Conservation (phyloP, 2,113 vertebrate genomes). For the Platysteira castanea region DNA sequence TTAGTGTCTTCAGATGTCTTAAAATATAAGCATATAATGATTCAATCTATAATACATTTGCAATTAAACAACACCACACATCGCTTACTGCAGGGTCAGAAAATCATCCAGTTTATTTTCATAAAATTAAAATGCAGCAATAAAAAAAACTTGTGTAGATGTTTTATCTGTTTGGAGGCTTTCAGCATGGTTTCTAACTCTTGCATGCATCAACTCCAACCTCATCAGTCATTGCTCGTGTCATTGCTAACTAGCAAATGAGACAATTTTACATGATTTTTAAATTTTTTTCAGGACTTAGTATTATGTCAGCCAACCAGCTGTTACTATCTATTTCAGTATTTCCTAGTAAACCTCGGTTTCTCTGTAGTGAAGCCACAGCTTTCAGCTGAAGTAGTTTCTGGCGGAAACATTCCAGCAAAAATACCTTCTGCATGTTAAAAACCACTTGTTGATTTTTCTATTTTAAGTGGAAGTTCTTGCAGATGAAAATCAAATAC, state of each 20-base stretch:
- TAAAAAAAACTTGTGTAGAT: neutral
- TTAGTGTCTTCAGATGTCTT: neutral
- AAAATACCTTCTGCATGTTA: neutral
- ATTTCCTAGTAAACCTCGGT: neutral
- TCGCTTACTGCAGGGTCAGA: neutral
- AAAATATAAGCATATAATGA: neutral
- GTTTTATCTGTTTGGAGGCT: neutral
- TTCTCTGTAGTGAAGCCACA: neutral
- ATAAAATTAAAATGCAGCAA: neutral
- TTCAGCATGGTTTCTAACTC: neutral
- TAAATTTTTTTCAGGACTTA: neutral
- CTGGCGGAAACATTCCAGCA: neutral
- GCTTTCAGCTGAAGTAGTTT: neutral
- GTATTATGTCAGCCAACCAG: neutral
- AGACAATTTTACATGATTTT: neutral
- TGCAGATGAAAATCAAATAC: neutral
- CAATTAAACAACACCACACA: neutral
- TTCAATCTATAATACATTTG: neutral
- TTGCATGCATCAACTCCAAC: neutral
- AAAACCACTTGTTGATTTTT: neutral
- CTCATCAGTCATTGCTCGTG: neutral
- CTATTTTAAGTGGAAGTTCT: neutral
- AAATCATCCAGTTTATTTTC: neutral
- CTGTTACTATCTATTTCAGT: neutral
- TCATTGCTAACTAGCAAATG: neutral